Evolutionary conservation across 2,888 invertebrate species (phyloP).

Genomic region (Eurois occulta): DNA sequence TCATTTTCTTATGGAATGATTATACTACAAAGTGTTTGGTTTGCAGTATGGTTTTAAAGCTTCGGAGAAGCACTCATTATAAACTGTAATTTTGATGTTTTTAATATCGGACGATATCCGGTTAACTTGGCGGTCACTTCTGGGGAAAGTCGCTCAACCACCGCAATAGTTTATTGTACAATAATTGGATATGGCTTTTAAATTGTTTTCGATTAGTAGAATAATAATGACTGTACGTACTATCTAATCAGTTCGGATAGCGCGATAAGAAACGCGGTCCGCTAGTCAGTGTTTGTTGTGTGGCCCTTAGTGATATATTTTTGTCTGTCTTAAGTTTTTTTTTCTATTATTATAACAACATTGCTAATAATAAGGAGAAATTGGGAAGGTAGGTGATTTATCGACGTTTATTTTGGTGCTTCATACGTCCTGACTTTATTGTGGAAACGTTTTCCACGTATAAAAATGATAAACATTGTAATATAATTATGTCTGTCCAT

Average conservation of each 20-base stretch:
- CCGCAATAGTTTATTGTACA: slow-evolving; percentile 46
- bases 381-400: slow-evolving; percentile 60
- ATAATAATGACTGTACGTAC: slow-evolving; percentile 82
- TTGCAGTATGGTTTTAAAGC: slow-evolving; percentile 48
- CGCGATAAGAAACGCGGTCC: slow-evolving; percentile 78
- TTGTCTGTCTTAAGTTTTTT: slow-evolving; percentile 57
- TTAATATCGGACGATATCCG: slow-evolving; percentile 37
- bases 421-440: not conserved
- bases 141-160: slow-evolving; percentile 55
- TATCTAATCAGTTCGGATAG: slow-evolving; percentile 86
- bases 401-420: slow-evolving; percentile 3
- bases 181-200: slow-evolving; percentile 70
- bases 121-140: slow-evolving; percentile 22
- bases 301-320: slow-evolving; percentile 72
- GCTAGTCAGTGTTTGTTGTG: slow-evolving; percentile 79
- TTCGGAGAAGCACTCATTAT: slow-evolving; percentile 40
- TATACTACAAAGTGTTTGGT: slow-evolving; percentile 49
- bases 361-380: slow-evolving; percentile 56
- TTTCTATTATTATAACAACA: slow-evolving; percentile 40
- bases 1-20: slow-evolving; percentile 67
- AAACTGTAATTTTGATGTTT: slow-evolving; percentile 33
- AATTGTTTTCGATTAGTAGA: slow-evolving; percentile 83
- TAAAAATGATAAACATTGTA: slow-evolving; percentile 2
- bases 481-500: slow-evolving; percentile 3
- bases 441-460: not conserved